Evolutionary conservation across 2,888 invertebrate species (phyloP), one percentile per base, ranked within the genome.

Genomic region (Macaria notata): DNA sequence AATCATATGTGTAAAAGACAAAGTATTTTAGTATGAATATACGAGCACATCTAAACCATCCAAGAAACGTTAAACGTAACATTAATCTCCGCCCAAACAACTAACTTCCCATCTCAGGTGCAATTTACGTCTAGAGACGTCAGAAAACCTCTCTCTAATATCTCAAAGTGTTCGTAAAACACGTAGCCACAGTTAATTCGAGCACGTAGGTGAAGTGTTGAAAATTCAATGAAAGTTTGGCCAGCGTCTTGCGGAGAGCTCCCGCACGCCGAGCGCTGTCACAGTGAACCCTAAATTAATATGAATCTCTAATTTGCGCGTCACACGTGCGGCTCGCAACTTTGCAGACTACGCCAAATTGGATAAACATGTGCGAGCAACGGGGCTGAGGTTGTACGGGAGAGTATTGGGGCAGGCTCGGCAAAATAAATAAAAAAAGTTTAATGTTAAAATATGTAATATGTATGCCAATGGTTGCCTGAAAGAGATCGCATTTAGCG

Each of bases 271-370:
- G 73, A 78, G 75, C 74, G 76, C 75, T 83, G 83, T 81, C 82
- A 80, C 76, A 80, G 78, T 79, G 79, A 81, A 79, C 79, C 80
- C 78, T 82, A 87, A 89, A 89, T 91, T 89, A 90, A 88, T 88
- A 91, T 89, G 88, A 89, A 91, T 90, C 87, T 86, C 86, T 88
- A 89, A 90, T 91, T 89, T 88, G 83, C 79, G 81, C 84, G 81
- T 78, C 85, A 84, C 90, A 91, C 86, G 86, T 89, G 89, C 84
- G 84, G 79, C 87, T 87, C 84, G 69, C 88, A 91, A 90, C 90
- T 91, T 90, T 86, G 87, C 90, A 90, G 90, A 90, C 90, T 82
- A 75, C 86, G 84, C 84, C 84, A 88, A 90, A 89, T 90, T 89
- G 87, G 88, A 89, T 90, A 86, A 89, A 88, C 89, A 89, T 86